A percentile compares a stretch with the other conserved stretches of the same genome.
Evolutionary conservation across 2,113 vertebrate genomes (phyloP).

Genomic region (Phylloscopus whistleri): DNA sequence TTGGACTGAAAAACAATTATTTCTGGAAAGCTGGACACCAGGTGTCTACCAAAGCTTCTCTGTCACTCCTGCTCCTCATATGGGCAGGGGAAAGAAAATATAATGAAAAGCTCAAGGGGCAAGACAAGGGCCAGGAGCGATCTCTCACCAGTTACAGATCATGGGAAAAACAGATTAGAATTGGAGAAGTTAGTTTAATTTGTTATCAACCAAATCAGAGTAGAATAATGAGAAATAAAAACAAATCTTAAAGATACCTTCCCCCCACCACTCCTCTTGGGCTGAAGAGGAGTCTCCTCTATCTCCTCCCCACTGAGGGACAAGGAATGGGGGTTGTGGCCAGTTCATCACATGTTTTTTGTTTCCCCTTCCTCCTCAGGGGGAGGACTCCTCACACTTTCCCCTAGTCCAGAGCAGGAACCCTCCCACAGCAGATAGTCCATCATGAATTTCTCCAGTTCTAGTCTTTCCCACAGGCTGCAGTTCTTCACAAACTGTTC

Average conservation of each 20-base stretch:
- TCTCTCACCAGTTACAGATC: background rate
- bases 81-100: background rate
- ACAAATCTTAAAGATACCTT: background rate
- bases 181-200: background rate
- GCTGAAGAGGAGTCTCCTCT: background rate
- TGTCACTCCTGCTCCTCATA: background rate
- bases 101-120: background rate
- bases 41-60: background rate
- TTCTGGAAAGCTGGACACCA: background rate
- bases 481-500: background rate
- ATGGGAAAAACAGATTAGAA: background rate
- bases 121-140: background rate
- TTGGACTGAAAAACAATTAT: background rate
- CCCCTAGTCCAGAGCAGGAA: background rate
- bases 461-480: background rate
- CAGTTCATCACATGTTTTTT: background rate
- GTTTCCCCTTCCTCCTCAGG: background rate
- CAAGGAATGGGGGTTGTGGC: background rate
- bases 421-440: no score
- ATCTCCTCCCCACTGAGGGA: background rate
- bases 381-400: background rate
- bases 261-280: background rate
- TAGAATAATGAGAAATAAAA: background rate
- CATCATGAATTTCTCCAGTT: background rate
- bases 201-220: background rate